Conservation (phyloP, 2,113 vertebrate species). For the Syngnathus floridae region DNA sequence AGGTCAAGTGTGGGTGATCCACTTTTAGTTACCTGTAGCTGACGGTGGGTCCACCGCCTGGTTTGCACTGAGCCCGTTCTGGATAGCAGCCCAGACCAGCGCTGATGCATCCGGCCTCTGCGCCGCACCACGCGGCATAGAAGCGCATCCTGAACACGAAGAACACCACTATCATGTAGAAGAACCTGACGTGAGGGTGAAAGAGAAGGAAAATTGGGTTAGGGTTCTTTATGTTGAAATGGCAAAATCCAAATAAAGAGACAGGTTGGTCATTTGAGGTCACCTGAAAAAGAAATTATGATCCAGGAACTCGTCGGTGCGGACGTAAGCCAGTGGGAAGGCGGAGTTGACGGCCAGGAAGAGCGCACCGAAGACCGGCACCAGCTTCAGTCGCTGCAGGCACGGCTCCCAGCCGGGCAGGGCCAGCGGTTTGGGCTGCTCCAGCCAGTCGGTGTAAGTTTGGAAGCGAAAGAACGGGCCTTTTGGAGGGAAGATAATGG, state of each 20-base stretch:
- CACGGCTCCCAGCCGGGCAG: slow-evolving; percentile 76
- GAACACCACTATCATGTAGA: slow-evolving; percentile 85
- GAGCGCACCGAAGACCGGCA: slow-evolving; percentile 75
- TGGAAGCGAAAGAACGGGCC: slow-evolving; percentile 86
- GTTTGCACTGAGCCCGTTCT: slow-evolving; percentile 72
- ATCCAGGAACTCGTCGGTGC: slow-evolving; percentile 75
- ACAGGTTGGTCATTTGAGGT: neutral
- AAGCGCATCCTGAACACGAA: slow-evolving; percentile 89
- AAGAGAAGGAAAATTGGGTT: neutral
- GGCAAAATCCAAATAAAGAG: neutral
- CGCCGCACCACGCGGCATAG: slow-evolving; percentile 83
- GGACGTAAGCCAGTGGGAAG: slow-evolving; percentile 80
- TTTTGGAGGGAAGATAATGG: slow-evolving; percentile 35
- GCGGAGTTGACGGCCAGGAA: slow-evolving; percentile 72
- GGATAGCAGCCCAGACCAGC: slow-evolving; percentile 86
- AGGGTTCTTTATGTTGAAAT: too few species aligned
- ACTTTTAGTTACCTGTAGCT: slow-evolving; percentile 56
- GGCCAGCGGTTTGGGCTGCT: slow-evolving; percentile 67
- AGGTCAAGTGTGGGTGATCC: too few species aligned
- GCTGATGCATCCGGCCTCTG: slow-evolving; percentile 83
- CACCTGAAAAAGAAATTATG: slow-evolving; percentile 71
- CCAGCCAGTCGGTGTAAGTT: slow-evolving; percentile 82
- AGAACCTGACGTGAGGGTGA: slow-evolving; percentile 61
- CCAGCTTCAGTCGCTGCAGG: slow-evolving; percentile 71
- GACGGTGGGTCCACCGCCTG: slow-evolving; percentile 81